Conservation (phyloP, 2,888 invertebrate genomes). For the Parasteatoda lunata region DNA sequence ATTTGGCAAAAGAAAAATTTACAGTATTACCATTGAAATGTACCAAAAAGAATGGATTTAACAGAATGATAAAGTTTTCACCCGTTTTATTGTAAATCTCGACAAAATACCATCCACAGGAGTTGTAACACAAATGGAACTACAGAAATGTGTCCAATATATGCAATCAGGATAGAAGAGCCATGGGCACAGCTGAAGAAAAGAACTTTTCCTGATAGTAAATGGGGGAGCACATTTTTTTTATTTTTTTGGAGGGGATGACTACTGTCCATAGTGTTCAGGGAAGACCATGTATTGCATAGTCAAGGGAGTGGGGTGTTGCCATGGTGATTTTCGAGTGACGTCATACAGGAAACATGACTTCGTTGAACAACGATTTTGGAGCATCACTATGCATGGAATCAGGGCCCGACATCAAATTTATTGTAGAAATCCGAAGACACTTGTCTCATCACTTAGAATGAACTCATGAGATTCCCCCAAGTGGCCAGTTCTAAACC, state of each 20-base stretch:
- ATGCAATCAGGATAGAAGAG: background rate
- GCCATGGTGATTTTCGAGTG: conserved; percentile 56
- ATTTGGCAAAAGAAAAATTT: no score
- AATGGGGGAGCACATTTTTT: conserved; percentile 9
- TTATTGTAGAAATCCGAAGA: conserved; percentile 25
- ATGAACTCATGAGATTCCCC: no score
- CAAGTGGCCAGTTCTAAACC: no score
- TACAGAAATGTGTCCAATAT: background rate
- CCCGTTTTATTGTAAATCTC: no score
- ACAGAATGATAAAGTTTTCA: no score
- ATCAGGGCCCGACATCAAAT: conserved; percentile 29
- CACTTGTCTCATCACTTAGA: no score
- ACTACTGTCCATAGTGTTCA: conserved; percentile 25
- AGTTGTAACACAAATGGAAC: background rate
- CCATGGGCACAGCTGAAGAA: conserved; percentile 16
- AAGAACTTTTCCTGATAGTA: conserved; percentile 10
- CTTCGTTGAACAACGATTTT: conserved; percentile 51
- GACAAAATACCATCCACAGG: background rate
- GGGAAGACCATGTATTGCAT: conserved; percentile 36
- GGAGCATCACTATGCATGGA: conserved; percentile 13
- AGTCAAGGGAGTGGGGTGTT: conserved; percentile 51
- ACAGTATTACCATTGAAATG: no score
- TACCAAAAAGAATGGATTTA: no score
- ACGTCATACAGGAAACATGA: conserved; percentile 60
- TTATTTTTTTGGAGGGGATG: conserved; percentile 8